Conservation (phyloP, 2,113 vertebrate species). For the Syrmaticus mikado region DNA sequence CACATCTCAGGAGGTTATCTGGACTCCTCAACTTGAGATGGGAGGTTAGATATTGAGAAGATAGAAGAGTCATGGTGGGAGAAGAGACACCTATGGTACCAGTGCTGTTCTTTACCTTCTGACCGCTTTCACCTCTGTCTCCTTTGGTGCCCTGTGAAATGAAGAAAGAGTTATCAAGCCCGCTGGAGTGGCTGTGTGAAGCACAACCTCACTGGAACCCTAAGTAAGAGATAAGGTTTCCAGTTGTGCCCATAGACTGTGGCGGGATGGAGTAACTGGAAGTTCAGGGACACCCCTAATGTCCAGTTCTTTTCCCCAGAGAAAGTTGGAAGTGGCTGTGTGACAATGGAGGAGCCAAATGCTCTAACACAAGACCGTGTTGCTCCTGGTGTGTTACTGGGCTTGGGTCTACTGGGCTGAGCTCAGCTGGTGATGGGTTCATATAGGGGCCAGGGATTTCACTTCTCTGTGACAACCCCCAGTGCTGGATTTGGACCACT, state of each 20-base stretch:
- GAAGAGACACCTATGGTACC: neutral
- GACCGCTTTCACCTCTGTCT: constrained; percentile 86
- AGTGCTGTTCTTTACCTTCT: constrained; percentile 80
- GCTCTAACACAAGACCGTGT: neutral
- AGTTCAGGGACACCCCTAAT: neutral
- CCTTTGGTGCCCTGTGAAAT: constrained; percentile 77
- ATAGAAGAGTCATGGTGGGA: neutral
- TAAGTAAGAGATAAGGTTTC: neutral
- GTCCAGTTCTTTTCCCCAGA: neutral
- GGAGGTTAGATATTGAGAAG: neutral
- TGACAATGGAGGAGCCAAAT: neutral
- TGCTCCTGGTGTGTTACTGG: neutral
- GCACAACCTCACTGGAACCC: neutral
- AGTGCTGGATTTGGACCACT: neutral
- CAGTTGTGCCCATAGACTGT: fast-evolving
- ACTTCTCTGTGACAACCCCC: neutral
- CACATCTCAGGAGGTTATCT: neutral
- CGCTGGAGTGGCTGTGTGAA: neutral
- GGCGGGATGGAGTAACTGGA: neutral
- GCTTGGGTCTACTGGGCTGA: neutral
- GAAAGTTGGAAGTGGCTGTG: neutral
- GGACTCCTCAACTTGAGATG: neutral
- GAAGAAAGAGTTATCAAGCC: neutral
- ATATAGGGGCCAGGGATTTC: neutral
- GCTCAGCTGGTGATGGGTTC: neutral